phyloP scores from a whole-genome alignment of 2,113 vertebrate genomes.

The Ptilorrhoa leucosticta region DNA sequence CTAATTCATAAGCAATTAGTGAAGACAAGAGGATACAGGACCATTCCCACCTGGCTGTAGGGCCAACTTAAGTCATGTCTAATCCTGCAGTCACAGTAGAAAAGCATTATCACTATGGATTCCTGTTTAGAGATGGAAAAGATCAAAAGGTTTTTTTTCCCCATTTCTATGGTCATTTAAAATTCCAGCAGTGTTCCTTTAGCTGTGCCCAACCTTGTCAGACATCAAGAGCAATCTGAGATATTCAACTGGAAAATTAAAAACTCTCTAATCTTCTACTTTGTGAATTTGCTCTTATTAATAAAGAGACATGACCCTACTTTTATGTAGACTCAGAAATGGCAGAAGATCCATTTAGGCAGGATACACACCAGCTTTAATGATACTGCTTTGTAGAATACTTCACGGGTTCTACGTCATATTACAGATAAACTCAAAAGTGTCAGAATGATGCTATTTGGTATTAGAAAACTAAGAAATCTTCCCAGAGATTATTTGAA shows the following conservation, averaged over 20 bases:
- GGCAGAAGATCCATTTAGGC: not conserved
- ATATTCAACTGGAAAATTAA: conserved; percentile 44
- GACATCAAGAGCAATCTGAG: conserved; percentile 16
- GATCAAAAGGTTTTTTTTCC: not conserved
- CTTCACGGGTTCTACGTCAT: not conserved
- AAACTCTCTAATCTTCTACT: conserved; percentile 18
- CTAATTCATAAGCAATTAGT: not conserved
- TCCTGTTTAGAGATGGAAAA: not conserved
- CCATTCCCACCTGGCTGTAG: not conserved
- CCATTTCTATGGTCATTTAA: not conserved
- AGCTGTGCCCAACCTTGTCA: not conserved
- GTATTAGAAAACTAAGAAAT: not conserved
- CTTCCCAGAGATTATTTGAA: not conserved
- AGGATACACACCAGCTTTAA: not conserved
- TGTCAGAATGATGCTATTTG: not conserved
- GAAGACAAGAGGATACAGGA: not conserved
- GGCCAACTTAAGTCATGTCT: not conserved
- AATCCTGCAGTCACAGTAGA: not conserved
- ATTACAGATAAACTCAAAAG: not conserved
- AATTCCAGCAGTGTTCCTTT: not conserved
- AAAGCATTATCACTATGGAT: not conserved
- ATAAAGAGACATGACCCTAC: not conserved
- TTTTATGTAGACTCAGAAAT: not conserved
- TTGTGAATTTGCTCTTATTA: conserved; percentile 16
- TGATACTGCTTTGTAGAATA: not conserved